These are phyloP conservation scores for Andrena haemorrhoa DNA, from an alignment of 2,888 invertebrate genomes.

Conservation along the genomic window DNA sequence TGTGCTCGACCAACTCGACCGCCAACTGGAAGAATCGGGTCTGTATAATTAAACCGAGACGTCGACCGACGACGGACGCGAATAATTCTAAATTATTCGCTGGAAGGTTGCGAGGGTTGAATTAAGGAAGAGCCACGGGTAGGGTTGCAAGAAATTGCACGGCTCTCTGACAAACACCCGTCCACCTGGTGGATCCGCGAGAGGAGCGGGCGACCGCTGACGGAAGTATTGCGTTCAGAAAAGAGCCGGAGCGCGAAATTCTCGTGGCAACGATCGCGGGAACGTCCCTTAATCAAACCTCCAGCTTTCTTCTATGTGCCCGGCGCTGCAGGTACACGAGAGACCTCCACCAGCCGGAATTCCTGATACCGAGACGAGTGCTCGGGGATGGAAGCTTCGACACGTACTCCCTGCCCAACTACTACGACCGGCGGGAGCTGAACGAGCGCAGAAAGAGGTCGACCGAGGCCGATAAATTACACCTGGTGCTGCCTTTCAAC, in stretches of 20 bases:
- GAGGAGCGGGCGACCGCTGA: not conserved
- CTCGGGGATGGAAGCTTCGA: constrained; percentile 84
- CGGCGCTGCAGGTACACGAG: constrained; percentile 84
- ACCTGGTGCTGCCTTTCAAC: constrained; percentile 79
- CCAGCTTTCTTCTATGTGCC: not conserved
- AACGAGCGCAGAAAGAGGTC: constrained; percentile 72
- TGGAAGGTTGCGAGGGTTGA: not conserved
- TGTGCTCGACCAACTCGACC: not conserved
- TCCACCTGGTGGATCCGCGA: not conserved
- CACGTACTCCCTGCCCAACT: constrained; percentile 85
- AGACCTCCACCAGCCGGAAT: constrained; percentile 84
- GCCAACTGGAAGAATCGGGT: not conserved
- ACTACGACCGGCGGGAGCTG: constrained; percentile 80
- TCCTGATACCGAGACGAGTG: constrained; percentile 85
- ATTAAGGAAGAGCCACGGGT: not conserved
- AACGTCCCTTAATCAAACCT: constrained; percentile 27
- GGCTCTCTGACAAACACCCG: not conserved
- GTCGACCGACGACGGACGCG: not conserved
- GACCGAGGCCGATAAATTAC: constrained; percentile 68
- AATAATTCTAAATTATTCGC: not conserved
- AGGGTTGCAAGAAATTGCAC: not conserved
- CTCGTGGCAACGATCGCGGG: not conserved
- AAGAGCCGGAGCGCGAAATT: not conserved
- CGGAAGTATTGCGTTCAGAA: constrained; percentile 2
- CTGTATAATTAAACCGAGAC: not conserved